phyloP scores from a whole-genome alignment of 2,888 invertebrate species.

The Pyrrhia umbra region DNA sequence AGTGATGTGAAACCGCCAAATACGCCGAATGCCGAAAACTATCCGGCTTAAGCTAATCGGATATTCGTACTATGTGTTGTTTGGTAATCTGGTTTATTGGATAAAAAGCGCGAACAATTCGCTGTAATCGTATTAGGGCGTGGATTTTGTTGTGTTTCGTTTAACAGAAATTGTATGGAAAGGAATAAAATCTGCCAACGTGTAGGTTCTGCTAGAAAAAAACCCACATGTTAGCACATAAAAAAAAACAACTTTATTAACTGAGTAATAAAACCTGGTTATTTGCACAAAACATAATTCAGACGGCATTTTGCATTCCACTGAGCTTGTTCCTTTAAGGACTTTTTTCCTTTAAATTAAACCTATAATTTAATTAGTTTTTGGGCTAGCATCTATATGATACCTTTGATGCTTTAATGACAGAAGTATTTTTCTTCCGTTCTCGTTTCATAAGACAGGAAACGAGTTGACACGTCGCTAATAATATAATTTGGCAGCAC shows the following conservation, averaged over 20 bases:
- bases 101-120: constrained; percentile 46
- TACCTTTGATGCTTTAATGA: no score
- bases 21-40: constrained; percentile 32
- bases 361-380: no score
- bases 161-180: constrained; percentile 19
- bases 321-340: no score
- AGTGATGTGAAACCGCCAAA: constrained; percentile 37
- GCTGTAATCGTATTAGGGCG: constrained; percentile 39
- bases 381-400: no score
- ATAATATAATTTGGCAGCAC: no score
- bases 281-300: not conserved
- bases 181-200: constrained; percentile 5
- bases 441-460: no score
- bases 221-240: no score
- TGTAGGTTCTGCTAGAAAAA: not conserved
- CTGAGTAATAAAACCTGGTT: no score
- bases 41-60: constrained; percentile 57
- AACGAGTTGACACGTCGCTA: no score
- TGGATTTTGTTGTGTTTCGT: constrained; percentile 43
- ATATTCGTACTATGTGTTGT: constrained; percentile 50
- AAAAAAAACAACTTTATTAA: no score
- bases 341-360: no score
- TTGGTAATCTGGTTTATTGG: constrained; percentile 47
- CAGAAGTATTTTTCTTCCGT: no score
- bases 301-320: not conserved